phyloP scores from a whole-genome alignment of 1,140 invertebrate genomes.

The Tribolium madens region DNA sequence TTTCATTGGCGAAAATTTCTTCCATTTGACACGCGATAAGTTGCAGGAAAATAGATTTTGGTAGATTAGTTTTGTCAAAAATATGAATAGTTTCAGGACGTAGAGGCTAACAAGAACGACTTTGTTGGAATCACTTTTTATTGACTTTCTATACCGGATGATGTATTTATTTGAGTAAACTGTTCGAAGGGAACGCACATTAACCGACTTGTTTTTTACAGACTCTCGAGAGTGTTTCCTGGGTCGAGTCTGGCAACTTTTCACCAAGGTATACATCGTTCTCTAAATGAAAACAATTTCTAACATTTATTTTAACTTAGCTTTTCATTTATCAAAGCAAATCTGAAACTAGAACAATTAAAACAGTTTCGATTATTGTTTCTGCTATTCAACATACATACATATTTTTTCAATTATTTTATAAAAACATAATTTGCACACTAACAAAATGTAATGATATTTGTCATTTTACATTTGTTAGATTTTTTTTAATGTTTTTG shows the following conservation, averaged over 20 bases:
- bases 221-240: constrained; percentile 66
- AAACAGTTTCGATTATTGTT: too few relatives aligned
- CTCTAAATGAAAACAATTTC: neutral
- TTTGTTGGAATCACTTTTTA: constrained; percentile 15
- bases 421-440: too few relatives aligned
- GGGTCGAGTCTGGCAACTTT: constrained; percentile 62
- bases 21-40: too few relatives aligned
- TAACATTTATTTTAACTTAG: neutral
- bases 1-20: constrained; percentile 43
- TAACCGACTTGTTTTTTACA: constrained; percentile 56
- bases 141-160: constrained; percentile 46
- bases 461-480: neutral
- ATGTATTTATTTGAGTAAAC: constrained; percentile 50
- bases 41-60: neutral
- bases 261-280: constrained; percentile 62
- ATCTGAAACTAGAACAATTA: neutral
- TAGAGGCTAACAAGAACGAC: neutral
- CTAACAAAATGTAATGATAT: neutral
- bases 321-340: neutral
- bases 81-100: constrained; percentile 32
- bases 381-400: too few relatives aligned
- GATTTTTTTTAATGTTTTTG: too few relatives aligned
- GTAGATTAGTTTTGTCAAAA: constrained; percentile 3
- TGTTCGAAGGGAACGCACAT: constrained; percentile 16
- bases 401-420: too few relatives aligned